A percentile compares a stretch with the other conserved stretches of the same genome.
phyloP scores from a whole-genome alignment of 2,113 vertebrate genomes.

The Dendrocopos noguchii region DNA sequence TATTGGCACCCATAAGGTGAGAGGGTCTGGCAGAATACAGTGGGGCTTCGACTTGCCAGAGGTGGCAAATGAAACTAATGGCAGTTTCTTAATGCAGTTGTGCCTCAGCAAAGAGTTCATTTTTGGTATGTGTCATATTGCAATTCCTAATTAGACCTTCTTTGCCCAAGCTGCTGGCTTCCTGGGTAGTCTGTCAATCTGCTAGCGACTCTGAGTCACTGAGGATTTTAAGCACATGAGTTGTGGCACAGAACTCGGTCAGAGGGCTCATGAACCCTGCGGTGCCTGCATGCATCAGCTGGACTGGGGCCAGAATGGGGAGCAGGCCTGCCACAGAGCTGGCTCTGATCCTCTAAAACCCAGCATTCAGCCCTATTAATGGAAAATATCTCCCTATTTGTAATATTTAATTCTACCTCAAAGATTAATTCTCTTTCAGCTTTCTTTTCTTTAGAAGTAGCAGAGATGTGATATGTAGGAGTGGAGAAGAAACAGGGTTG shows the following conservation, averaged over 20 bases:
- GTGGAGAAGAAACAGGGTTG: background rate
- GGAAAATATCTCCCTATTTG: background rate
- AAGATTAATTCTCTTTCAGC: background rate
- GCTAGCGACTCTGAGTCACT: slow-evolving; percentile 3
- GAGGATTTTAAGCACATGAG: background rate
- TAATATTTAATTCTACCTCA: background rate
- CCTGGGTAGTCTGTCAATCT: background rate
- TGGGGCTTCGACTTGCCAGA: background rate
- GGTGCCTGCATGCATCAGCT: background rate
- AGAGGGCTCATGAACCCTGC: fast-evolving
- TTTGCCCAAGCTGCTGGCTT: background rate
- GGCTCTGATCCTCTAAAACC: background rate
- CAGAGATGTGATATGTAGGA: background rate
- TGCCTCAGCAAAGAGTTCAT: background rate
- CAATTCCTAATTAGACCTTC: background rate
- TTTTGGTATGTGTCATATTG: background rate
- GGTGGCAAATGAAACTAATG: background rate
- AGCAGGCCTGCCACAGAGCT: background rate
- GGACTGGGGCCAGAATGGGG: background rate
- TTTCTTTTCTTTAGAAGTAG: background rate
- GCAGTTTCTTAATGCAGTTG: background rate
- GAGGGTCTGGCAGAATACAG: background rate
- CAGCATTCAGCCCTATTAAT: fast-evolving
- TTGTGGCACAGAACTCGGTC: background rate
- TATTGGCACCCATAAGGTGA: background rate